Evolutionary conservation across 2,797 vertebrate species (phyloP).

Genomic region (Cetoscarus ocellatus): DNA sequence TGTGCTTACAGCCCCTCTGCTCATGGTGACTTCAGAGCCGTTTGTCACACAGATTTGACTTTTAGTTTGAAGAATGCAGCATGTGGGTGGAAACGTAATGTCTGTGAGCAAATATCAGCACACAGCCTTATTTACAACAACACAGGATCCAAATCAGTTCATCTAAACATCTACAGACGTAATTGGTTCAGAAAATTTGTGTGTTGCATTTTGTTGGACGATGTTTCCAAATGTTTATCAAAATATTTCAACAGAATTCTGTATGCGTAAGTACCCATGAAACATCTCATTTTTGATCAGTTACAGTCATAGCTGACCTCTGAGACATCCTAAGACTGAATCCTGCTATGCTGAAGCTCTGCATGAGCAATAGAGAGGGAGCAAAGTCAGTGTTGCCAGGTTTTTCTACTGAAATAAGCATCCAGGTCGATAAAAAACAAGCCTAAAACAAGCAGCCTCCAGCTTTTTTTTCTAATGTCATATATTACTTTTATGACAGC

Average conservation of each 20-base stretch:
- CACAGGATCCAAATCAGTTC: not conserved
- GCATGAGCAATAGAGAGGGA: too few species aligned
- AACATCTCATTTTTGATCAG: not conserved
- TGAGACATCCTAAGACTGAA: too few species aligned
- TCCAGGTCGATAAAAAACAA: too few species aligned
- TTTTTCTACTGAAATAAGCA: too few species aligned
- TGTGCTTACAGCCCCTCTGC: not conserved
- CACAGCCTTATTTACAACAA: not conserved
- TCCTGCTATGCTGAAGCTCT: too few species aligned
- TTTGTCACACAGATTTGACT: not conserved
- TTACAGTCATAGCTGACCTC: not conserved
- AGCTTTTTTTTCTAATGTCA: too few species aligned
- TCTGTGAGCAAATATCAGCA: not conserved
- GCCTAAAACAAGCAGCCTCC: too few species aligned
- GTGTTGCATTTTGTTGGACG: not conserved
- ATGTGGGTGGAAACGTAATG: not conserved
- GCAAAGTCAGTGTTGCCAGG: too few species aligned
- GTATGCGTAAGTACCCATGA: not conserved
- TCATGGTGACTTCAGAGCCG: not conserved
- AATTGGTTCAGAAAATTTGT: not conserved
- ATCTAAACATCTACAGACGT: not conserved
- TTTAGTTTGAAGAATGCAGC: not conserved
- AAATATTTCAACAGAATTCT: too few species aligned
- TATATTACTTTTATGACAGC: too few species aligned
- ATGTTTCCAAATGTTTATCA: not conserved